These are phyloP conservation scores for Drosophila lacertosa DNA, from an alignment of 1,140 invertebrate genomes.

Conservation along the genomic window DNA sequence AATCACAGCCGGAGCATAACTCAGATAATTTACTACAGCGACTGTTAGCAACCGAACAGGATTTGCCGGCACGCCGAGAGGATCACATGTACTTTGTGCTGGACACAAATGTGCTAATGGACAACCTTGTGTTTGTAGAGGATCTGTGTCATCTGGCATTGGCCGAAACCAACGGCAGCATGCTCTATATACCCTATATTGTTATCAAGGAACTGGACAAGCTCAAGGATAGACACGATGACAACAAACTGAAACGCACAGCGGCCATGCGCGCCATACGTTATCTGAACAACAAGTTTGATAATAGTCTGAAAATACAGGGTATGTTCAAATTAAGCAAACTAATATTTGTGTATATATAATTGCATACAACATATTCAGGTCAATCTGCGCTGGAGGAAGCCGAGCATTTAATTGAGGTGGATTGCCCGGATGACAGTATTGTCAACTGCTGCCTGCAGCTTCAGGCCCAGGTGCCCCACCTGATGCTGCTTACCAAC, in stretches of 20 bases:
- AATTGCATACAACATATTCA: conserved; percentile 6
- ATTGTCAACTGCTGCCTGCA: conserved; percentile 81
- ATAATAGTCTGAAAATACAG: conserved; percentile 58
- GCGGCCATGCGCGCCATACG: conserved; percentile 69
- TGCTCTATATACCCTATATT: conserved; percentile 61
- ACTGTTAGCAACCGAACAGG: background rate
- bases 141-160: conserved; percentile 48
- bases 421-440: conserved; percentile 72
- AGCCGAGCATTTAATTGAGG: conserved; percentile 56
- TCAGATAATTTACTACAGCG: background rate
- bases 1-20: background rate
- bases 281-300: conserved; percentile 70
- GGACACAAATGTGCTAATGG: conserved; percentile 65
- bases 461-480: conserved; percentile 54
- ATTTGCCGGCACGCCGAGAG: conserved; percentile 12
- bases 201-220: conserved; percentile 73
- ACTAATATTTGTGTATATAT: background rate
- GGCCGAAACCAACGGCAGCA: conserved; percentile 43
- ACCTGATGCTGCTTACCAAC: conserved; percentile 71
- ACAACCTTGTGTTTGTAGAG: conserved; percentile 52
- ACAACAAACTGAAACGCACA: background rate
- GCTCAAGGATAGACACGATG: conserved; percentile 47
- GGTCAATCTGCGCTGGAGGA: conserved; percentile 73
- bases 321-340: conserved; percentile 37
- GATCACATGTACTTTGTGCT: conserved; percentile 59